phyloP scores from a whole-genome alignment of 2,888 invertebrate species.

The Yponomeuta evonymella region DNA sequence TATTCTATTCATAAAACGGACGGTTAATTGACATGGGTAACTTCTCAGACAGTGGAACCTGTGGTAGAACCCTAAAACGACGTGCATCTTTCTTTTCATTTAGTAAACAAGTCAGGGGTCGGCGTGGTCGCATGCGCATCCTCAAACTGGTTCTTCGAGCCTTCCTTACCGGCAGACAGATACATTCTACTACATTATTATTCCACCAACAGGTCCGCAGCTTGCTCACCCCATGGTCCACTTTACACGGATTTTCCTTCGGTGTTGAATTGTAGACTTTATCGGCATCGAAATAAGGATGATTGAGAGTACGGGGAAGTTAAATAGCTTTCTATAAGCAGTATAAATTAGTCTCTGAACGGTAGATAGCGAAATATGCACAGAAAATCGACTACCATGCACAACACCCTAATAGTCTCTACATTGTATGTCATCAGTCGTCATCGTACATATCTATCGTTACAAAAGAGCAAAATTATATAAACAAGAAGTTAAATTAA shows the following conservation, averaged over 20 bases:
- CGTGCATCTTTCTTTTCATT: not conserved
- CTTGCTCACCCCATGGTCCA: not conserved
- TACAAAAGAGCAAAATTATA: no score
- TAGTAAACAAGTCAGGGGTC: not conserved
- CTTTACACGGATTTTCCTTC: not conserved
- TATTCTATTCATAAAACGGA: no score
- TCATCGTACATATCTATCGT: no score
- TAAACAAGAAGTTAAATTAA: no score
- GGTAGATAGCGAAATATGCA: not conserved
- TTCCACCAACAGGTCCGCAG: slow-evolving; percentile 1
- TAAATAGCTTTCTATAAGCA: slow-evolving; percentile 1
- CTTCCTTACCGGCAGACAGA: not conserved
- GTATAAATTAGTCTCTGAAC: not conserved
- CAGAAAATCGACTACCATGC: not conserved
- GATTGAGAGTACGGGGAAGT: not conserved
- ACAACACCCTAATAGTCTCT: no score
- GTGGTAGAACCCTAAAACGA: no score
- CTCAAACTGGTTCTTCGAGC: not conserved
- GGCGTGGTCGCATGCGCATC: not conserved
- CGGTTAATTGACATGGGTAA: no score
- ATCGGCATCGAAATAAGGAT: not conserved
- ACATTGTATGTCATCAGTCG: no score
- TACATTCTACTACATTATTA: not conserved
- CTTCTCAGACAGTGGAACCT: no score
- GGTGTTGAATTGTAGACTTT: not conserved